These are phyloP conservation scores for Centropus unirufus DNA, from an alignment of 2,113 vertebrate genomes.

Conservation along the genomic window DNA sequence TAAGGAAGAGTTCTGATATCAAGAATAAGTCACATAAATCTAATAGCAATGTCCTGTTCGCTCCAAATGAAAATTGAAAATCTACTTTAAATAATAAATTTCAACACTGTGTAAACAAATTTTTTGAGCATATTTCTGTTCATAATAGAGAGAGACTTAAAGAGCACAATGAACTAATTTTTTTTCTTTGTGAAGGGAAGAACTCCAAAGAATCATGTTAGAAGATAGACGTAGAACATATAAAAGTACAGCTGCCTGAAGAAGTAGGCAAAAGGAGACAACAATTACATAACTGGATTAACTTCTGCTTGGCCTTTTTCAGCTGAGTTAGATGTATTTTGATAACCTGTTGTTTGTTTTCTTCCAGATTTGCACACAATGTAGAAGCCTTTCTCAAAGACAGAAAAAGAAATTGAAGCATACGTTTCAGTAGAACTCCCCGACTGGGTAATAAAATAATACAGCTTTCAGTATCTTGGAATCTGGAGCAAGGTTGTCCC, in stretches of 20 bases:
- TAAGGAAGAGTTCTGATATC: not conserved
- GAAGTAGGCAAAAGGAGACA: slow-evolving; percentile 33
- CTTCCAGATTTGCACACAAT: slow-evolving; percentile 3
- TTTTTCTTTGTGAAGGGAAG: slow-evolving; percentile 4
- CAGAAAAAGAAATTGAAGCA: slow-evolving; percentile 24
- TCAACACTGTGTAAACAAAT: not conserved
- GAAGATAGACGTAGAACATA: not conserved
- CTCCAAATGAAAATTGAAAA: not conserved
- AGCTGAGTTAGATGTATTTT: slow-evolving; percentile 48
- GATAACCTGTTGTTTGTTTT: slow-evolving; percentile 35
- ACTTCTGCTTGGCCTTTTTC: slow-evolving; percentile 50
- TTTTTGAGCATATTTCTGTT: not conserved
- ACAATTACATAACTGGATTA: slow-evolving; percentile 63
- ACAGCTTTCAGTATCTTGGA: not conserved
- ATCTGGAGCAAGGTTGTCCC: not conserved
- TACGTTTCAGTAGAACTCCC: not conserved
- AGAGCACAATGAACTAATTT: not conserved
- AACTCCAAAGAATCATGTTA: not conserved
- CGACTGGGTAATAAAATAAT: not conserved
- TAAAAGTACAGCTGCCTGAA: slow-evolving; percentile 49
- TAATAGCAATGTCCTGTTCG: not conserved
- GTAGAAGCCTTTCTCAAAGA: not conserved
- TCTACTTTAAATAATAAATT: not conserved
- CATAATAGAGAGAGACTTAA: not conserved
- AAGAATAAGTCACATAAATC: not conserved